Base-by-base conservation (phyloP, 2,797 vertebrate genomes). In the Sparidentex hasta region DNA sequence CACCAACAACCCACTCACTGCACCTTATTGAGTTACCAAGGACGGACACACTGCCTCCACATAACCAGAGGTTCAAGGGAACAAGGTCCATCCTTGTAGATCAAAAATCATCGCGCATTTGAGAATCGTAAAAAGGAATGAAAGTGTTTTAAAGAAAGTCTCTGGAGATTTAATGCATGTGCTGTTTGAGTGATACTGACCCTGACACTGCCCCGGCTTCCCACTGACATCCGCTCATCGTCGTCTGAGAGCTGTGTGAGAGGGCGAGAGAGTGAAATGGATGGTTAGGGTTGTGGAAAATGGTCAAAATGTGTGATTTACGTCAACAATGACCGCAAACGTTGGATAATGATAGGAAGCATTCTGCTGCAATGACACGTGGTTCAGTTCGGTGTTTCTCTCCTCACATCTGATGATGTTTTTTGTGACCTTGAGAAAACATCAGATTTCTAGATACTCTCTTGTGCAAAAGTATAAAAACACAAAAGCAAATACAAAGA, bases 181-280 rank as follows among this genome's bases (percentile, higher is more conserved):
- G 57, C 11, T 11, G 52, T 76, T 58, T 67, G 70, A 62, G 18
- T 11, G 78, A 88, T 96, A 99, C 97, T 96, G 93, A 99, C 98
- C 98, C 95, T 93, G 82, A 96, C 89, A 81, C 96, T 98, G 93
- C 96, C 95, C 17, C 96, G 96, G 92, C 97, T 98, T 78, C 96
- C 96, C 93, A 97, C 96, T 25, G 97, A 98, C 95, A 96, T 91
- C 87, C 91, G 95, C 81, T 99, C 98, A 68, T 99, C 98, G 54
- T 98, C 97, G 59, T 99, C 98, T 3, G 97, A 98, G 65, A 95
- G 95, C 98, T 99, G 93, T 13, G 81, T 25, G 88, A 90, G 64
- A 87, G 80, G 62, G 76, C 43, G 74, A 65, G 65, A 91, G 71
- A 87, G 59, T 21, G 65, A 88, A 65, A 84, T 7, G 71, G 27